Percentiles rank a stretch among this genome's conserved stretches.
Conservation (phyloP, 2,797 vertebrate genomes). For the Gymnoscopelus microlampas region DNA sequence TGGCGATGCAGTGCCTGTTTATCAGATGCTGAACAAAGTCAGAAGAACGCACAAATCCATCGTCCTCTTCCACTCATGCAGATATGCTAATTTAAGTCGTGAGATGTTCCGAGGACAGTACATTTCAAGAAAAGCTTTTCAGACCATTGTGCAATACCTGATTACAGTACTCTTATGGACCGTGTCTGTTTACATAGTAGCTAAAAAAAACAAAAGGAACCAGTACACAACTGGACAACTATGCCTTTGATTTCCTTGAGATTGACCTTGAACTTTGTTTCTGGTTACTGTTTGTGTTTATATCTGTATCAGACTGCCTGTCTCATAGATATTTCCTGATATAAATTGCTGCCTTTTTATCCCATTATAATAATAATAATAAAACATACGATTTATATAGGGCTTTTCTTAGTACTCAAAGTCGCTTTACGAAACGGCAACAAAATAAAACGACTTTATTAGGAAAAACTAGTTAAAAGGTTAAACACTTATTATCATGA, state of each 20-base stretch:
- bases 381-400: no score
- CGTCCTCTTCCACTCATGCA: background rate
- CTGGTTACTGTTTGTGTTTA: background rate
- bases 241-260: conserved; percentile 6
- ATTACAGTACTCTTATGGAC: conserved; percentile 10
- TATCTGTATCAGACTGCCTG: background rate
- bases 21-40: conserved; percentile 28
- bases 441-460: no score
- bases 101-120: background rate
- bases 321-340: conserved; percentile 16
- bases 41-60: background rate
- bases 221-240: conserved; percentile 17
- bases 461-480: no score
- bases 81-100: conserved; percentile 1
- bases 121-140: conserved; percentile 7
- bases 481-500: no score
- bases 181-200: background rate
- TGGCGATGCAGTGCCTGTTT: conserved; percentile 22
- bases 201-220: background rate
- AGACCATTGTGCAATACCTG: conserved; percentile 4
- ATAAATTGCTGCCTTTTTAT: no score
- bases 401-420: no score
- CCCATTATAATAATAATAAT: no score
- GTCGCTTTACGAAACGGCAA: no score
- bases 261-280: background rate